Conservation (phyloP, 2,888 invertebrate genomes). For the Heliconius charithonia region DNA sequence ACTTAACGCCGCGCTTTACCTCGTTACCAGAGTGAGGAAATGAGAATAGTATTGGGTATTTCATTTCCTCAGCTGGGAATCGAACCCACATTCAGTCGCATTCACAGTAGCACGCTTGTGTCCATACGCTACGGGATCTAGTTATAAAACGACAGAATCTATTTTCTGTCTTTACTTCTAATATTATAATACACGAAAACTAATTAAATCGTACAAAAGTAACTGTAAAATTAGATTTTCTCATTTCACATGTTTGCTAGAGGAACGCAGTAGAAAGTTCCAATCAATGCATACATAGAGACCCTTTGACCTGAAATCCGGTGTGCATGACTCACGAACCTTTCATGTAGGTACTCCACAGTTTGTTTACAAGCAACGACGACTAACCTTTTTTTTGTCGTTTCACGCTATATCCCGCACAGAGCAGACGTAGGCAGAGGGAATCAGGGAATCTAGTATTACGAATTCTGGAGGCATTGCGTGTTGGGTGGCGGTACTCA, state of each 20-base stretch:
- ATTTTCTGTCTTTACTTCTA: not conserved
- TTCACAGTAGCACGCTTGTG: no score
- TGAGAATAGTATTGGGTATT: no score
- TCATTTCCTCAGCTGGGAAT: no score
- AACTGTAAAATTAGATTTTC: constrained; percentile 8
- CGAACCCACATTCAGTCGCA: no score
- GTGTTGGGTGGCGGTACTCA: no score
- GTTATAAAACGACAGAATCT: not conserved
- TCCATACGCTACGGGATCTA: no score
- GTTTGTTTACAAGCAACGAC: constrained; percentile 11
- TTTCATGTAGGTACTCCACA: constrained; percentile 30
- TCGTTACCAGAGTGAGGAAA: no score
- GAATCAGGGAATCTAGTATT: no score
- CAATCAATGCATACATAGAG: constrained; percentile 48
- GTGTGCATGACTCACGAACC: constrained; percentile 60
- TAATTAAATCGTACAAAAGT: not conserved
- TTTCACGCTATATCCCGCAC: no score
- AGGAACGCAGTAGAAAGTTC: constrained; percentile 35
- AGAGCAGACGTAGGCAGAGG: no score
- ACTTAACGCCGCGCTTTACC: not conserved
- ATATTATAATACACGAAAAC: not conserved
- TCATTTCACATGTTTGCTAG: constrained; percentile 31
- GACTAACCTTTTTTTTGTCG: not conserved
- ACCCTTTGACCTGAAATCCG: constrained; percentile 67
- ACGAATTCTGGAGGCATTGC: no score